Evolutionary conservation across 1,140 invertebrate species (phyloP).

Genomic region (Palaemon carinicauda): DNA sequence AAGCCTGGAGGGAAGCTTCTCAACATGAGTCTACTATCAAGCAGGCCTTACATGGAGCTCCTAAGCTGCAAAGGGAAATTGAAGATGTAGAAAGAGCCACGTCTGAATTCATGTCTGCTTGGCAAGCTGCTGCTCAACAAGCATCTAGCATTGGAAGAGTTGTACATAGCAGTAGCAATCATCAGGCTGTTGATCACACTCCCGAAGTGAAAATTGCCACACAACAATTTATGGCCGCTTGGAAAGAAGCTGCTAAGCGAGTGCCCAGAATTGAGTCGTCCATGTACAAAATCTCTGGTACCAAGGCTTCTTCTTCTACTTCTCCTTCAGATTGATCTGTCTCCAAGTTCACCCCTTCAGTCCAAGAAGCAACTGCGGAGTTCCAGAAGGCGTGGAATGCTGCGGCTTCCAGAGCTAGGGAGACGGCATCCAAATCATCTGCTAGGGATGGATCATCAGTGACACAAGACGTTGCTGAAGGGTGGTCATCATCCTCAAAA

Average conservation of each 20-base stretch:
- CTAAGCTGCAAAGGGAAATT: background rate
- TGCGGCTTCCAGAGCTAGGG: background rate
- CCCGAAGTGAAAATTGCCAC: conserved; percentile 23
- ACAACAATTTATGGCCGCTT: conserved; percentile 7
- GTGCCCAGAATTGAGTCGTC: conserved; percentile 7
- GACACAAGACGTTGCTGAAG: conserved; percentile 33
- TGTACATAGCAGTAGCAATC: background rate
- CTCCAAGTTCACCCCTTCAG: background rate
- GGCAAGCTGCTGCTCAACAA: conserved; percentile 17
- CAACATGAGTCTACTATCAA: background rate
- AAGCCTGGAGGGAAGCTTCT: conserved; percentile 9
- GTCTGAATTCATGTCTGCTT: background rate
- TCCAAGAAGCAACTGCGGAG: conserved; percentile 3
- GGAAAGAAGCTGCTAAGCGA: conserved; percentile 17
- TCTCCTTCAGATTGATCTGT: background rate
- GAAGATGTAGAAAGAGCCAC: background rate
- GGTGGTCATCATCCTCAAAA: background rate
- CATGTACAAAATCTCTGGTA: conserved; percentile 12
- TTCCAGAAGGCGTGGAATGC: conserved; percentile 29
- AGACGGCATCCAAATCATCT: conserved; percentile 17
- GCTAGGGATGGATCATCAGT: conserved; percentile 21
- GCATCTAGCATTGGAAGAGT: background rate
- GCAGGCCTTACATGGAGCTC: background rate
- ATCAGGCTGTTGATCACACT: background rate
- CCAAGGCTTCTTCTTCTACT: background rate